Percentiles rank a stretch among this genome's conserved stretches.
These are phyloP conservation scores for Pollenia griseotomentosa DNA, from an alignment of 2,888 invertebrate genomes.

Conservation along the genomic window DNA sequence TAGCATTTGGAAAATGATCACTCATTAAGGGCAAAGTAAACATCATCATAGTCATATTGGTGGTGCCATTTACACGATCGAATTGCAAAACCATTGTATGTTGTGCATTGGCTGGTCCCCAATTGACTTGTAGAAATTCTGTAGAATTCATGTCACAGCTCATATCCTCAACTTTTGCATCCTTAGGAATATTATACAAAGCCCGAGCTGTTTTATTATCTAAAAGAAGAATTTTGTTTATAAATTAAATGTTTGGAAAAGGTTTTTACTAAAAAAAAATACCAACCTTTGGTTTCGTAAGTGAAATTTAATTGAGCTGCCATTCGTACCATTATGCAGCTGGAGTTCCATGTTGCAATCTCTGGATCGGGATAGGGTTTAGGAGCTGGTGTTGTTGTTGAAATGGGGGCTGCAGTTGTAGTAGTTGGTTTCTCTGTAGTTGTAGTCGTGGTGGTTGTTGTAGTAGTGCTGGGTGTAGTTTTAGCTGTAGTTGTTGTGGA, in stretches of 20 bases:
- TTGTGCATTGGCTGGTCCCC: conserved; percentile 76
- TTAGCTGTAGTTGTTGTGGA: conserved; percentile 61
- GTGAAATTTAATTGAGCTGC: conserved; percentile 87
- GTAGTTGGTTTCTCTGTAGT: conserved; percentile 83
- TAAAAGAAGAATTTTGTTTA: conserved; percentile 43
- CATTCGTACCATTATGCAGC: conserved; percentile 88
- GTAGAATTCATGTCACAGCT: conserved; percentile 83
- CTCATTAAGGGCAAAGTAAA: conserved; percentile 78
- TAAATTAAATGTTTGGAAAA: too few relatives aligned
- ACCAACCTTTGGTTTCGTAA: conserved; percentile 81
- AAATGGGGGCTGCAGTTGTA: conserved; percentile 79
- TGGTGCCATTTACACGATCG: conserved; percentile 82
- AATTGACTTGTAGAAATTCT: conserved; percentile 84
- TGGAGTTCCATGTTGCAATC: conserved; percentile 86
- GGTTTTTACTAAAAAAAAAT: not conserved
- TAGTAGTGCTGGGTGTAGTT: conserved; percentile 62
- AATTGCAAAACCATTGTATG: conserved; percentile 84
- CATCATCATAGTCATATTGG: conserved; percentile 78
- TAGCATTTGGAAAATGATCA: conserved; percentile 82
- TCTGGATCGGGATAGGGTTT: conserved; percentile 81
- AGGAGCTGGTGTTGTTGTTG: conserved; percentile 79
- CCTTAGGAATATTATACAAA: conserved; percentile 84
- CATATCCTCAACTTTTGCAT: conserved; percentile 82
- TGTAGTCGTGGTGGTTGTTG: conserved; percentile 80
- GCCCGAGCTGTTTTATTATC: conserved; percentile 80